Evolutionary conservation across 1,140 invertebrate genomes (phyloP).

Genomic region (Drosophila kepulauana): DNA sequence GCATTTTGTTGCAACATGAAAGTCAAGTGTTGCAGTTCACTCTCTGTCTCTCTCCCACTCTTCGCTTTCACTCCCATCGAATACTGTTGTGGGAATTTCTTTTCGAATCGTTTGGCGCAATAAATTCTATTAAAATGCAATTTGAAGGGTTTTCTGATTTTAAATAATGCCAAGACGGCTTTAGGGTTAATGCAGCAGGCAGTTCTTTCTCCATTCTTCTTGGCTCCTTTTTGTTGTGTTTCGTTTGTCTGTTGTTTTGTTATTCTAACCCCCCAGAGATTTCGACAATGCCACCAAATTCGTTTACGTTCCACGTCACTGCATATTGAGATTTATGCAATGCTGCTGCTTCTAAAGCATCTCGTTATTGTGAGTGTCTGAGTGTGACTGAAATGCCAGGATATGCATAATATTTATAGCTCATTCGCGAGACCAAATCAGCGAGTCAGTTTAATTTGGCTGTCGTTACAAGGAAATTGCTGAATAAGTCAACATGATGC

Average conservation of each 20-base stretch:
- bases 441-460: constrained; percentile 28
- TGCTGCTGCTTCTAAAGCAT: constrained; percentile 26
- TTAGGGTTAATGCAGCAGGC: constrained; percentile 66
- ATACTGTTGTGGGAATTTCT: constrained; percentile 36
- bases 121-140: constrained; percentile 84
- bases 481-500: constrained; percentile 1
- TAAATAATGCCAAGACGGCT: constrained; percentile 71
- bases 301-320: constrained; percentile 20
- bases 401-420: constrained; percentile 46
- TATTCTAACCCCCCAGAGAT: constrained; percentile 44
- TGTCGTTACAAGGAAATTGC: constrained; percentile 4
- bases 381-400: constrained; percentile 3
- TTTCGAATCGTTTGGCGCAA: constrained; percentile 71
- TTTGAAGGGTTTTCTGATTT: constrained; percentile 81
- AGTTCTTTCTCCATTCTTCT: constrained; percentile 18
- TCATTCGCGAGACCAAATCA: background rate
- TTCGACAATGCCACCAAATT: constrained; percentile 29
- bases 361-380: background rate
- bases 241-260: constrained; percentile 25
- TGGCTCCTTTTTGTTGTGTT: constrained; percentile 6
- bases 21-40: constrained; percentile 80
- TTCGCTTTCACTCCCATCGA: background rate
- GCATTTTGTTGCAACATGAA: constrained; percentile 80
- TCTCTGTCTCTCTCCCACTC: background rate
- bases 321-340: constrained; percentile 70